These are phyloP conservation scores for Stigmatopora argus DNA, from an alignment of 2,113 vertebrate species.

Conservation along the genomic window DNA sequence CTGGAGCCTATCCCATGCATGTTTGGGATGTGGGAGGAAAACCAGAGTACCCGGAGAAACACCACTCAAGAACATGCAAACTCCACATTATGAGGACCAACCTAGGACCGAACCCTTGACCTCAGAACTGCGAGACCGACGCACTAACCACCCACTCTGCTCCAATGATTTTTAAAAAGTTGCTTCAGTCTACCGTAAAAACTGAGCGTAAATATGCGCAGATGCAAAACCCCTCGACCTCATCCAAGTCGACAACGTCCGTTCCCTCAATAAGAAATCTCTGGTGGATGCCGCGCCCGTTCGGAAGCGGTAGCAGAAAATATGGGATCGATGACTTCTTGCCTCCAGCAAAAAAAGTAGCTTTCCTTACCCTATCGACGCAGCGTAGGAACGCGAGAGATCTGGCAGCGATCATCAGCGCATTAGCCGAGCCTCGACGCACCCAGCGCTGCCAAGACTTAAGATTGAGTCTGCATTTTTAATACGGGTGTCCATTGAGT, in stretches of 20 bases:
- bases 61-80: too few species aligned
- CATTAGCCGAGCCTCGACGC: slow-evolving; percentile 11
- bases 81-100: too few species aligned
- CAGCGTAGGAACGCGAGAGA: slow-evolving; percentile 20
- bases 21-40: too few species aligned
- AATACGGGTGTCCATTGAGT: slow-evolving; percentile 15
- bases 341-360: slow-evolving; percentile 37
- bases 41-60: too few species aligned
- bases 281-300: slow-evolving; percentile 46
- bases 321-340: slow-evolving; percentile 50
- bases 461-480: slow-evolving; percentile 18
- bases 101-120: too few species aligned
- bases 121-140: too few species aligned
- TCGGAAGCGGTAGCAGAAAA: slow-evolving; percentile 22
- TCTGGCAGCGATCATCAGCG: slow-evolving; percentile 18
- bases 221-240: slow-evolving; percentile 36
- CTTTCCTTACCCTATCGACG: slow-evolving; percentile 31
- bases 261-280: slow-evolving; percentile 45
- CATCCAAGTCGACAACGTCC: slow-evolving; percentile 23
- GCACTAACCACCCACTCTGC: background rate
- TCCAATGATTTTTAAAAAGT: background rate
- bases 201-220: slow-evolving; percentile 29
- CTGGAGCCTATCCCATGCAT: too few species aligned
- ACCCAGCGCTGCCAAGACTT: slow-evolving; percentile 7
- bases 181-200: too few species aligned